Evolutionary conservation across 2,797 vertebrate genomes (phyloP).

Genomic region (Peromyscus aztecus): DNA sequence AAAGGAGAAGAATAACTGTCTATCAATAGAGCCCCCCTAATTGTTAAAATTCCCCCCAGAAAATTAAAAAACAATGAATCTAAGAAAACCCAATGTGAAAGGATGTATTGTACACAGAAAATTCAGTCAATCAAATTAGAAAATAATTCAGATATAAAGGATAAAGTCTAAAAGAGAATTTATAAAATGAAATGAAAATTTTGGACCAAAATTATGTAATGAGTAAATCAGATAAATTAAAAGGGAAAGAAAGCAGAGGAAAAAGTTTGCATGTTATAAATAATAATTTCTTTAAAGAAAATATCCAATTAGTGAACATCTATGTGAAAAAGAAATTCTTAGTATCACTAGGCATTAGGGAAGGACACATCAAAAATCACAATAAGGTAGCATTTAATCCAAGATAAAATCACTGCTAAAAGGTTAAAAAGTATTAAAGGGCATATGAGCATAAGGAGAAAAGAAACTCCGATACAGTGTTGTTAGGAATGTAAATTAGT

Average conservation of each 20-base stretch:
- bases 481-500: not conserved
- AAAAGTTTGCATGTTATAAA: not conserved
- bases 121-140: not conserved
- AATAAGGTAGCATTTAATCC: not conserved
- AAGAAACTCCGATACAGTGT: not conserved
- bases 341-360: not conserved
- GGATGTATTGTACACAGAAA: not conserved
- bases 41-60: not conserved
- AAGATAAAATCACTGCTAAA: not conserved
- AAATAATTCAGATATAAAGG: not conserved
- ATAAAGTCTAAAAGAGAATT: not conserved
- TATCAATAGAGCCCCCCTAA: not conserved
- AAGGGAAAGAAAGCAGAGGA: not conserved
- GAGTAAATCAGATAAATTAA: not conserved
- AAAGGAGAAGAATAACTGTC: not conserved
- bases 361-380: not conserved
- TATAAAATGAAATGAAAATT: not conserved
- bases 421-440: not conserved
- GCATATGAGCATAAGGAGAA: not conserved
- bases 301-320: not conserved
- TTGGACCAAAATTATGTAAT: not conserved
- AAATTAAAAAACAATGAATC: not conserved
- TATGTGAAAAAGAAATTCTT: not conserved
- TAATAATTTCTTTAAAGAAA: not conserved
- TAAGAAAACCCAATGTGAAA: not conserved